Base-by-base conservation (phyloP, 1,140 invertebrate genomes). In the Bombus superbus region DNA sequence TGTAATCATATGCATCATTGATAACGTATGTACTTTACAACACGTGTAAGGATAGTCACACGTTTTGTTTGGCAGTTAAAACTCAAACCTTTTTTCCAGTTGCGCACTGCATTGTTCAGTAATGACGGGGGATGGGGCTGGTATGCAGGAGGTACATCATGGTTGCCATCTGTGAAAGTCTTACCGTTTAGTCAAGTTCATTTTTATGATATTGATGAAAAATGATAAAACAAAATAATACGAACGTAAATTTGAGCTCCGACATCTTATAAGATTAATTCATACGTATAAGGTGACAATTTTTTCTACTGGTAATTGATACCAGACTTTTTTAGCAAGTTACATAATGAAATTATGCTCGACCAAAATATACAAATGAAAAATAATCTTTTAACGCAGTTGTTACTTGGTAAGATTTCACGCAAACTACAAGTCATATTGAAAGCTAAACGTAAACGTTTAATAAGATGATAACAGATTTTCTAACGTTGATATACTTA, bases 81-180 rank as follows among this genome's bases (percentile, higher is more conserved):
- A 92, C 85, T 94, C 94, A 93, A 94, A 95, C 94, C 94, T 95
- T 94, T 95, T 94, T 94, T 95, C 94, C 94, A 94, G 92, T 93
- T 94, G 92, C 93, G 94, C 78, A 90, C 92, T 91, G 93, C 91
- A 92, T 93, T 94, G 91, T 92, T 94, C 92, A 93, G 90, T 91
- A 94, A 93, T 93, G 93, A 85, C 89, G 93, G 92, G 82, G 93
- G 92, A 91, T 95, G 94, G 90, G 92, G 89, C 93, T 94, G 94
- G 92, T 95, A 95, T 92, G 92, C 94, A 91, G 94, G 89, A 93
- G 93, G 91, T 91, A 94, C 94, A 82, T 95, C 94, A 86, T 94
- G 94, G 91, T 92, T 92, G 92, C 94, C 94, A 95, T 95, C 94
- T 95, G 94, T 91, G 94, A 93, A 95, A 94, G 90, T 92, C 92